Evolutionary conservation across 2,797 vertebrate species (phyloP).

Genomic region (Eremophila alpestris): DNA sequence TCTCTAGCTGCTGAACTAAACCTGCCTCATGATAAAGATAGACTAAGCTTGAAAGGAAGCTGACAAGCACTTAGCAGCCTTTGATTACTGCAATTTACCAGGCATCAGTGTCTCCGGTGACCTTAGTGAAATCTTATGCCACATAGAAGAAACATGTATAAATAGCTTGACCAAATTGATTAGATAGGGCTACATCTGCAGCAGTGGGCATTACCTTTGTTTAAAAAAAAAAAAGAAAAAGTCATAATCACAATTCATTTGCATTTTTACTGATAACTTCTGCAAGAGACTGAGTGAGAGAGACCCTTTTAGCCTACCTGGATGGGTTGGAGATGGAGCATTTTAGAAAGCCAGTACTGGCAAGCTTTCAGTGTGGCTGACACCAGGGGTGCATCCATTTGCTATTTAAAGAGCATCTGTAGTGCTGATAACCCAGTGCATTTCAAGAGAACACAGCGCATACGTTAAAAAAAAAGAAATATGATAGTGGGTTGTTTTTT

Average conservation of each 20-base stretch:
- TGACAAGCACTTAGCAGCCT: background rate
- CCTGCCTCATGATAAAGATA: constrained; percentile 33
- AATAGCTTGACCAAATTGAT: background rate
- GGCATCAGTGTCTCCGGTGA: background rate
- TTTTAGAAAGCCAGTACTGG: background rate
- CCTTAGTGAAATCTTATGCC: background rate
- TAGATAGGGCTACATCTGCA: background rate
- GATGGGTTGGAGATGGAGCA: background rate
- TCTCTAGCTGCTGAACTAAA: constrained; percentile 43
- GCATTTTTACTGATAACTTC: background rate
- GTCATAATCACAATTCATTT: background rate
- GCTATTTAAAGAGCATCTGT: background rate
- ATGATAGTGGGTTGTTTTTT: background rate
- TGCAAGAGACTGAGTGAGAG: background rate
- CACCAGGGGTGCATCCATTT: background rate
- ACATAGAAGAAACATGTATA: background rate
- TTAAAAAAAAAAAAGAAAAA: background rate
- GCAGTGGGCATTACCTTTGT: background rate
- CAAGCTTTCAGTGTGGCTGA: background rate
- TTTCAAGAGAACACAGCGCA: background rate
- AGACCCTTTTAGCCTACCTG: background rate
- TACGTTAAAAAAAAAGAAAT: background rate
- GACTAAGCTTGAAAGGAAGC: constrained; percentile 22
- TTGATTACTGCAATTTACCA: background rate
- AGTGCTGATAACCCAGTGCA: background rate